phyloP scores from a whole-genome alignment of 2,888 invertebrate species.

The Branchellion lobata region DNA sequence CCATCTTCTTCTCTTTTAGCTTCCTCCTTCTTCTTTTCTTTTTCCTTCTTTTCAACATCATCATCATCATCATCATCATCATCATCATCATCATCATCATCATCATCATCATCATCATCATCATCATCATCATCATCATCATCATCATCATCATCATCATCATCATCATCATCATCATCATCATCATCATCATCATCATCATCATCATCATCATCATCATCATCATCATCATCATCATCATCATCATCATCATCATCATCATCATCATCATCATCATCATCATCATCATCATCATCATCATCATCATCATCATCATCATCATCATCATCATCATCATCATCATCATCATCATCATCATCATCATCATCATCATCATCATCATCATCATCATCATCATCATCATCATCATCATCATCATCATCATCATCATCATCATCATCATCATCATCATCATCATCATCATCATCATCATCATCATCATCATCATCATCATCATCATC shows the following conservation, averaged over 20 bases:
- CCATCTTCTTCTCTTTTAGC: background rate
- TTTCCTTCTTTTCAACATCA: too few relatives aligned
- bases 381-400: background rate
- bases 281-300: conserved; percentile 33
- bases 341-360: conserved; percentile 19
- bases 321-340: conserved; percentile 33
- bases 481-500: background rate
- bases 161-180: too few relatives aligned
- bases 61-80: conserved; percentile 25
- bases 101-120: conserved; percentile 35
- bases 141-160: too few relatives aligned
- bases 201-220: too few relatives aligned
- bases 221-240: background rate
- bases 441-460: background rate
- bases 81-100: conserved; percentile 7
- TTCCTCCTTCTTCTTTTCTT: too few relatives aligned
- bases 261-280: conserved; percentile 26
- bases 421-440: background rate
- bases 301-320: conserved; percentile 33
- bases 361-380: background rate
- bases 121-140: conserved; percentile 28
- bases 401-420: background rate
- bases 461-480: background rate
- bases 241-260: background rate
- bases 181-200: too few relatives aligned